These are phyloP conservation scores for Malurus cyaneus DNA, from an alignment of 2,113 vertebrate species.

Conservation along the genomic window DNA sequence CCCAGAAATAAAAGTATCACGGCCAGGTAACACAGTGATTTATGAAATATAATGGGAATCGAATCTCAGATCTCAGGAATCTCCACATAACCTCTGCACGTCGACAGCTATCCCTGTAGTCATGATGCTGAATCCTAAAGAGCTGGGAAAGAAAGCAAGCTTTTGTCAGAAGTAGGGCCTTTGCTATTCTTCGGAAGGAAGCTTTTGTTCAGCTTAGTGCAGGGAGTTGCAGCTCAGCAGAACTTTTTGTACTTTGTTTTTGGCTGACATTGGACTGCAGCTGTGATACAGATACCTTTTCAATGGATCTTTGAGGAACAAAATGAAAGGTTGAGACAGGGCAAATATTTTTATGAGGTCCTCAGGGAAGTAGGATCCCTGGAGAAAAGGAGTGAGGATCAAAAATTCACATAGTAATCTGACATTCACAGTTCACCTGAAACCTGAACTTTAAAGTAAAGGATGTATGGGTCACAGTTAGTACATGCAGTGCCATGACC, in stretches of 20 bases:
- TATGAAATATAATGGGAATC: neutral
- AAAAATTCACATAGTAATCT: constrained; percentile 33
- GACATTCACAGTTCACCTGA: constrained; percentile 19
- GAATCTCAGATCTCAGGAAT: constrained; percentile 23
- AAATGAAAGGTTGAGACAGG: constrained; percentile 26
- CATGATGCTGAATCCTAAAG: constrained; percentile 61
- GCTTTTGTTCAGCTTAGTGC: constrained; percentile 57
- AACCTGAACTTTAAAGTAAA: constrained; percentile 27
- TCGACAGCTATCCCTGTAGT: constrained; percentile 44
- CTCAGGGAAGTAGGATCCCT: neutral
- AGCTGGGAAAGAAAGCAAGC: constrained; percentile 55
- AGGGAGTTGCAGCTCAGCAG: constrained; percentile 59
- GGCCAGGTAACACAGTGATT: neutral
- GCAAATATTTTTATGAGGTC: constrained; percentile 55
- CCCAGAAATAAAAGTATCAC: neutral
- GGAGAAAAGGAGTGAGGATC: constrained; percentile 25
- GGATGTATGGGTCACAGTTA: neutral
- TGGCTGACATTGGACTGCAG: constrained; percentile 62
- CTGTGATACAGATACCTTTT: constrained; percentile 56
- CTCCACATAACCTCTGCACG: constrained; percentile 33
- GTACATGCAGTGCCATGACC: neutral
- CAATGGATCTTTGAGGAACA: constrained; percentile 41
- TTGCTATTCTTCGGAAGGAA: constrained; percentile 53
- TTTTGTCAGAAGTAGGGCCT: constrained; percentile 62
- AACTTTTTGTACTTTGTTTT: constrained; percentile 63